Base-by-base conservation (phyloP, 64 coral and sea anemone species). In the Cladopsammia gracilis region DNA sequence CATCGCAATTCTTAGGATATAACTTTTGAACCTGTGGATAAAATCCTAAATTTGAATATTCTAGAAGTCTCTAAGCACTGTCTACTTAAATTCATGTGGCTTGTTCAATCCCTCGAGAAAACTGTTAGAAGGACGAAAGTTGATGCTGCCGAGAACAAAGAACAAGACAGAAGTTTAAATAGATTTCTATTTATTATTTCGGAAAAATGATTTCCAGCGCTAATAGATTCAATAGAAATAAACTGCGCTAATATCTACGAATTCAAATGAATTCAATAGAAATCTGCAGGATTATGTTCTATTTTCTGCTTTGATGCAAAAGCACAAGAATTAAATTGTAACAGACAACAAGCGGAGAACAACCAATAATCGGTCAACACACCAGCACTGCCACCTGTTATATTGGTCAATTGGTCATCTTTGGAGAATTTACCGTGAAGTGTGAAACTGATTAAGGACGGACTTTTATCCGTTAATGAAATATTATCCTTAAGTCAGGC, bases 361-460 rank as follows among this genome's bases (percentile, higher is more conserved):
- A 66, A 66, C 80, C 80, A 84, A 84, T 68, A 51, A 51, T 6
- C 12, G 34, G 9, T 50, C 45, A 84, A 84, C 61, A 67, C 45
- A 84, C 80, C 80, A 60, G 80, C n/a, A 15, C 45, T 11, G 47
- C 80, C 80, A 84, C 80, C 80, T 84, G 80, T 49, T 62, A 50
- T 13, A n/a, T 45, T 67, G 61, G 44, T 67, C 80, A 13, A 84
- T 68, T 47, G 80, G 80, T 84, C 80, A 84, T 84, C 62, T 34
- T 84, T 49, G 60, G 62, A 67, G 80, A 84, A 84, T 84, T 45
- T 14, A 13, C 3, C 10, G 18, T 13, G 16, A 67, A 68, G 42
- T 65, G 9, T n/a, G 43, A n/a, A 64, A 48, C 19, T 13, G 34
- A 34, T 34, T 34, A 34, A 34, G 34, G 34, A 34, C 34, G 34